phyloP scores from a whole-genome alignment of 1,140 invertebrate species.

The Dufourea novaeangliae region DNA sequence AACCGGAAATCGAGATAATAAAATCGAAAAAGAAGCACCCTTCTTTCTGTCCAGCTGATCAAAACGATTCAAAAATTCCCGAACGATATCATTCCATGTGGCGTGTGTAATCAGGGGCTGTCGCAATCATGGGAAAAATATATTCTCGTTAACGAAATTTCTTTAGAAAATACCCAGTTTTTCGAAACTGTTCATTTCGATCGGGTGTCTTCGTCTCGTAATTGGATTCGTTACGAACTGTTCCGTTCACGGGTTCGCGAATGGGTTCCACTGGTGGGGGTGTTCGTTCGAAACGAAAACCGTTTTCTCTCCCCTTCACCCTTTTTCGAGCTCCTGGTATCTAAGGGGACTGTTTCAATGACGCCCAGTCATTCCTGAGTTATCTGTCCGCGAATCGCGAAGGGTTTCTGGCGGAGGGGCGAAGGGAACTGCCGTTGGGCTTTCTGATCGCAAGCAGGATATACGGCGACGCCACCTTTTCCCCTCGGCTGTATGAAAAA shows the following conservation, averaged over 20 bases:
- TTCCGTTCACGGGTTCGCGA: background rate
- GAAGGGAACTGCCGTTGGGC: conserved; percentile 16
- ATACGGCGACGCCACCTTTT: conserved; percentile 18
- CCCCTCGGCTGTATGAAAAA: conserved; percentile 16
- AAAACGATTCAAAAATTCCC: too few species aligned
- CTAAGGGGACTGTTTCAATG: conserved; percentile 23
- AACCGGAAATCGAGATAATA: conserved; percentile 48
- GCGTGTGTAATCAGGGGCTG: too few species aligned
- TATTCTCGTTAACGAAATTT: too few species aligned
- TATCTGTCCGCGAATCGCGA: conserved; percentile 48
- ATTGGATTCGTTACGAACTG: background rate
- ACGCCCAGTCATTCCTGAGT: conserved; percentile 52
- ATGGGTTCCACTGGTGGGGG: background rate
- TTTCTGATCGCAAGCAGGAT: conserved; percentile 44
- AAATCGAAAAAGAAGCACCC: conserved; percentile 47
- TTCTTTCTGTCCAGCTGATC: too few species aligned
- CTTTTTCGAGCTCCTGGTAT: background rate
- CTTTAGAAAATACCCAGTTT: too few species aligned
- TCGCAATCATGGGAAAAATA: too few species aligned
- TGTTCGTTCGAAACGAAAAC: background rate
- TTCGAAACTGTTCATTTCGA: background rate
- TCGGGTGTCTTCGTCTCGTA: background rate
- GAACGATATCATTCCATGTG: too few species aligned
- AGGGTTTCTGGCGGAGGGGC: conserved; percentile 55
- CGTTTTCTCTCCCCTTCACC: background rate